Base-by-base conservation (phyloP, 2,113 vertebrate genomes). In the Menura novaehollandiae region DNA sequence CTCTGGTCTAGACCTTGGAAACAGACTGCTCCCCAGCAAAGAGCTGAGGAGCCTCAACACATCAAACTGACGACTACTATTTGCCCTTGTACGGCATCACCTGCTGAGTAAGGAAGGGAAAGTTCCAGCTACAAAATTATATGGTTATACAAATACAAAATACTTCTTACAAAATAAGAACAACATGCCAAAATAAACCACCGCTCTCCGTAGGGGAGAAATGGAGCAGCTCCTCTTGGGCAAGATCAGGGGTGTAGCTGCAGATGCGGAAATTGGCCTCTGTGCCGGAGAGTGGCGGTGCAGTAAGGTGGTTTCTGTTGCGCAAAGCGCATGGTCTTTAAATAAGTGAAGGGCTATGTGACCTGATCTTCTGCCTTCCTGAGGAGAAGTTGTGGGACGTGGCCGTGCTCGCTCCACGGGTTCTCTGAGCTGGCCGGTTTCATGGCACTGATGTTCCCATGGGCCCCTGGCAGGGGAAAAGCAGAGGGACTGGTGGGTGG, bases 111-210 rank as follows among this genome's bases (percentile, higher is more conserved):
- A 92, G 80, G 91, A 95, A 95, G 91, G 89, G 91, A 94, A 92
- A 96, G 91, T 96, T 96, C n/a, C 74, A 96, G 89, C 89, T 95
- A 67, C 89, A 75, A 89, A 96, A 97, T 93, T 75, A 85, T 64
- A 87, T 60, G 76, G 76, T 92, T 95, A 91, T 91, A 96, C 66
- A 96, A 96, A 93, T 87, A 78, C 75, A 94, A 85, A 87, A 89
- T 78, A 60, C 56, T 92, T 93, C 72, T 97, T 92, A 95, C 95
- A 95, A 95, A 97, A 85, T 81, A 84, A 89, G 89, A 84, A 23
- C 43, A 78, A 81, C 60, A 23, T 95, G 94, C 94, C 93, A 97
- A 96, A 94, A 85, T 96, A 97, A 96, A 96, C 92, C 93, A 91
- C 85, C 0, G 1, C 49, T 89, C 86, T 90, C 91, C 78, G 68